Base-by-base conservation (phyloP, 2,888 invertebrate genomes). In the Teleiodes luculella region DNA sequence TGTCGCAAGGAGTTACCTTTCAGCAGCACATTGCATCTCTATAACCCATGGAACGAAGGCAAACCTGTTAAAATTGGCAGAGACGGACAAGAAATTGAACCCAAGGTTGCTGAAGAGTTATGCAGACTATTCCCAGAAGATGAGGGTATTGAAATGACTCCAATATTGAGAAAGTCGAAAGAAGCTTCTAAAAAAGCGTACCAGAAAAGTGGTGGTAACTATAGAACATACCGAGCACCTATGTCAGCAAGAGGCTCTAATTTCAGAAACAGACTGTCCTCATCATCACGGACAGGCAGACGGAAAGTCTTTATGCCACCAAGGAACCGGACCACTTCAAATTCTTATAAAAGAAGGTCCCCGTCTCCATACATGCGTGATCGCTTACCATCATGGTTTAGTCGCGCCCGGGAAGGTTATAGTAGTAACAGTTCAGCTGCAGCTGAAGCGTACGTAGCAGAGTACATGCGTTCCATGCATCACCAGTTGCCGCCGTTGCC, bases 11-110 rank as follows among this genome's bases (percentile, higher is more conserved):
- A 98, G 78, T 89, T 99, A 59, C 94, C 97, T 1, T 99, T 99
- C 72, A 95, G 94, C 65, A 95, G 95, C 72, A 98, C 98, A 1
- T 92, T 95, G 66, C 98, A 98, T 81, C 89, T 99, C 57, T 97
- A 97, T 75, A 99, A 99, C 88, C 95, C 97, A 4, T 99, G 98
- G 98, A 99, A 99, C 90, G 98, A 98, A 78, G 97, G 97, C 45
- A 98, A 98, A 85, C 98, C 98, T 55, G 98, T 99, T 0, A 99
- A 99, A 91, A 98, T 99, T 71, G 99, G 98, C n/a, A 92, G 99
- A 60, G 99, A 99, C 90, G 99, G 99, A 0, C 95, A 98, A 91
- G 98, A 98, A 91, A 97, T 99, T 65, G 98, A 98, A 79, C 98
- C 98, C 2, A 93, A 96, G 79, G 96, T 97, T 53, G 99, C 97